Base-by-base conservation (phyloP, 2,113 vertebrate species). In the Albula glossodonta region DNA sequence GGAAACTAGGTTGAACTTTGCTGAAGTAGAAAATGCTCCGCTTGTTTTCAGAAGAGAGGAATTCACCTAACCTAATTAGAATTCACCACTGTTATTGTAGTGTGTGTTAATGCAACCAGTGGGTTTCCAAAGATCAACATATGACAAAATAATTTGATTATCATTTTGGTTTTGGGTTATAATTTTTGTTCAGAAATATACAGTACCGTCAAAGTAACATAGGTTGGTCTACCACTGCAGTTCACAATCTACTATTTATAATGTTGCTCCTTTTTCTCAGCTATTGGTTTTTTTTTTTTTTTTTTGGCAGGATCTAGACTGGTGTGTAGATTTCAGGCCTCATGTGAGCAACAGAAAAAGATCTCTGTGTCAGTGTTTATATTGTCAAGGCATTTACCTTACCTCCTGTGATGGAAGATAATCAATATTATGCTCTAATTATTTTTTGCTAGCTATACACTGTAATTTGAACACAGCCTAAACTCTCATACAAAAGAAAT, bases 351-450 rank as follows among this genome's bases (percentile, higher is more conserved):
- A 80, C 11, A 80, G 50, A 51, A 2, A 80, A 19, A 50, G 15
- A 22, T 80, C 79, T 80, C 49, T 5, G 8, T 80, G 5, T 80
- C 6, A 51, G 50, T 79, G 4, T 50, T 79, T 79, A 79, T 79
- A 50, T 80, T 79, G 52, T 49, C 77, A 60, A 41, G 11, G 52
- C 77, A 12, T 78, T 57, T 13, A 57, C 51, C 51, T 78, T 79
- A 85, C 31, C 84, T 79, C 52, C n/a, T 80, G 77, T 85, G 9
- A 52, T 50, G 51, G 74, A 60, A 53, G 52, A 57, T 60, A 25
- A 53, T 79, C 52, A 49, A 9, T 56, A 79, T 1, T 19, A 52
- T 84, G 19, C 4, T n/a, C 70, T 53, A 13, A 51, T 63, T 84
- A 51, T 5, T 66, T 22, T 60, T 77, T 79, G 19, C n/a, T 19